Evolutionary conservation across 2,113 vertebrate species (phyloP).

Genomic region (Panthera uncia): DNA sequence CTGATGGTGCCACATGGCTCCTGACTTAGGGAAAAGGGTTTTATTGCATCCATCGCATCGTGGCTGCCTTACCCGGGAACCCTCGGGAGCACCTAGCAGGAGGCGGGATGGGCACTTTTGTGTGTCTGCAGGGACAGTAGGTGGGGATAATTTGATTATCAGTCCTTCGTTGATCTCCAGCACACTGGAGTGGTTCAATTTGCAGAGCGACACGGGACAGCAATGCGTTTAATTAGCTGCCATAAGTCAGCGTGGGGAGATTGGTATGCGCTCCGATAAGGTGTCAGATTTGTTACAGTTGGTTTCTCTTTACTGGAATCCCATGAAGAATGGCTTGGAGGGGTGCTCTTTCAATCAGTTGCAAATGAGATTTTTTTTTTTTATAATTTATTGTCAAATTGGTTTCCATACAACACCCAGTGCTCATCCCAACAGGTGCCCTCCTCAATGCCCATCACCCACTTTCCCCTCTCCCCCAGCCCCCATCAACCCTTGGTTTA

Average conservation of each 20-base stretch:
- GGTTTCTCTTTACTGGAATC: constrained; percentile 74
- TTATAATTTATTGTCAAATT: no score
- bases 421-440: no score
- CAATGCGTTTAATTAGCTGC: constrained; percentile 71
- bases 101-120: background rate
- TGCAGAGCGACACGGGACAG: constrained; percentile 63
- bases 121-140: background rate
- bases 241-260: constrained; percentile 71
- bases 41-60: rapidly evolving
- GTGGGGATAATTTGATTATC: constrained; percentile 65
- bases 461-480: no score
- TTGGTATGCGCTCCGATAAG: constrained; percentile 73
- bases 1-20: rapidly evolving
- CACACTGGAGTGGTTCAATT: constrained; percentile 60
- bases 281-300: constrained; percentile 73
- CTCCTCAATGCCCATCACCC: no score
- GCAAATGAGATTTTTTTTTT: constrained; percentile 60
- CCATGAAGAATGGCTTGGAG: constrained; percentile 54
- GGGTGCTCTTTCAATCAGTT: constrained; percentile 74
- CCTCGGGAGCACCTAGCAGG: background rate
- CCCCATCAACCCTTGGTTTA: no score
- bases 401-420: no score
- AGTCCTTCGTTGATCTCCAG: constrained; percentile 56
- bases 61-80: background rate
- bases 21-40: rapidly evolving